Evolutionary conservation across 2,113 vertebrate genomes (phyloP).

Genomic region (Fregata magnificens): DNA sequence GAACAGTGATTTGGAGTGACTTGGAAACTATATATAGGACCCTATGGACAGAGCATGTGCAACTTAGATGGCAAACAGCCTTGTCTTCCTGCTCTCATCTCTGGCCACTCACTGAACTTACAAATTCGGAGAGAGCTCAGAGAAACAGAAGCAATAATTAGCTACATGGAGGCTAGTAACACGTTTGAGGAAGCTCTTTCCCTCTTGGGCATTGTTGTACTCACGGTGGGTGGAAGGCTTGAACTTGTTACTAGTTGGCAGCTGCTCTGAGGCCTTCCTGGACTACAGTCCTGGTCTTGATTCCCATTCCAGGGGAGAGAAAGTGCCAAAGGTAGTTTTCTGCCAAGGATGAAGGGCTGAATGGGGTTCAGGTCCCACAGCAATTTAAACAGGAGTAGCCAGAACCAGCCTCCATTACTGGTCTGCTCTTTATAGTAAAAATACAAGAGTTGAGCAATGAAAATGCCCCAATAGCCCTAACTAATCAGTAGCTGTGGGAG

Average conservation of each 20-base stretch:
- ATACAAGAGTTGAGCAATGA: background rate
- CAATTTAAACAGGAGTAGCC: background rate
- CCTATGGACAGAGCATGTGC: background rate
- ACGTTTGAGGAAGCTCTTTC: background rate
- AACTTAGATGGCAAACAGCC: background rate
- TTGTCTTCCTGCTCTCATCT: background rate
- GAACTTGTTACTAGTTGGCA: constrained; percentile 14
- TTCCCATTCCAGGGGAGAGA: background rate
- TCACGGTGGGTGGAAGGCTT: background rate
- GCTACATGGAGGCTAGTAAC: background rate
- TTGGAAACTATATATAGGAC: background rate
- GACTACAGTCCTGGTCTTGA: background rate
- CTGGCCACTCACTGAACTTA: background rate
- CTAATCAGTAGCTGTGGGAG: background rate
- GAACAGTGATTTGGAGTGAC: background rate
- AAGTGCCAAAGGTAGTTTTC: background rate
- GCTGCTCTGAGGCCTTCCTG: background rate
- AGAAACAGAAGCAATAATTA: background rate
- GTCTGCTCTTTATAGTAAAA: background rate
- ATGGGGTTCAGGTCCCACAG: background rate
- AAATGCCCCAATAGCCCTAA: background rate
- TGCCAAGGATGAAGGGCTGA: background rate
- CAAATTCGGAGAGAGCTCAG: background rate
- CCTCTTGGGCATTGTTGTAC: constrained; percentile 36
- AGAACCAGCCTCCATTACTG: background rate